Evolutionary conservation across 2,888 invertebrate genomes (phyloP).

Genomic region (Germaria angustata): DNA sequence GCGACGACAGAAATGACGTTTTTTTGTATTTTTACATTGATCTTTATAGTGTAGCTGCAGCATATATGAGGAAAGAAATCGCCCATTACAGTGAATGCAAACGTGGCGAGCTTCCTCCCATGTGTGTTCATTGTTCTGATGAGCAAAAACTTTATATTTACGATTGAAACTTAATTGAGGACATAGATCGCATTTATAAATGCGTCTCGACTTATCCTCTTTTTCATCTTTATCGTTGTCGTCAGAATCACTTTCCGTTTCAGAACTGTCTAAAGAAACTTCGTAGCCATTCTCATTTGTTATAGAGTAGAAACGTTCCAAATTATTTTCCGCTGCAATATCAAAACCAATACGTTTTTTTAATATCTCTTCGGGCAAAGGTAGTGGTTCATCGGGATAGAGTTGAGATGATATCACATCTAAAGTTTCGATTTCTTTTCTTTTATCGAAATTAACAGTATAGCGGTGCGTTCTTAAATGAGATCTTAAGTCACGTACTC

Average conservation of each 20-base stretch:
- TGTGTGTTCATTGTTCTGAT: constrained; percentile 73
- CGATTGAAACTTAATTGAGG: constrained; percentile 70
- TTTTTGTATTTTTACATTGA: constrained; percentile 75
- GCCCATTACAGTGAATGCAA: constrained; percentile 81
- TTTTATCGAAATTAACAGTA: constrained; percentile 67
- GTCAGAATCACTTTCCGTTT: constrained; percentile 68
- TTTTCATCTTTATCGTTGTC: constrained; percentile 29
- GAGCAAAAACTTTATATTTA: constrained; percentile 75
- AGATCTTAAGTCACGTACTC: constrained; percentile 74
- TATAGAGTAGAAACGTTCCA: constrained; percentile 77
- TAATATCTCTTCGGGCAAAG: constrained; percentile 66
- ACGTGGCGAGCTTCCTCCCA: constrained; percentile 81
- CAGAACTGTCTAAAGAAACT: constrained; percentile 75
- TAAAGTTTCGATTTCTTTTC: constrained; percentile 66
- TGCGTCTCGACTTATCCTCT: constrained; percentile 42
- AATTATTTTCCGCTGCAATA: constrained; percentile 67
- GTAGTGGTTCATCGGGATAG: constrained; percentile 71
- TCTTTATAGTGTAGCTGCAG: constrained; percentile 81
- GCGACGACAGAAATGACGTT: constrained; percentile 74
- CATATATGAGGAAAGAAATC: constrained; percentile 81
- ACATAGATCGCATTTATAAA: constrained; percentile 75
- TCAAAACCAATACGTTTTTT: constrained; percentile 71
- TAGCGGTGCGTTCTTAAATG: constrained; percentile 74
- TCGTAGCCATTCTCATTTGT: constrained; percentile 77
- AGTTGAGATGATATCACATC: constrained; percentile 69